These are phyloP conservation scores for Acromyrmex heyeri DNA, from an alignment of 1,140 invertebrate genomes.

Conservation along the genomic window DNA sequence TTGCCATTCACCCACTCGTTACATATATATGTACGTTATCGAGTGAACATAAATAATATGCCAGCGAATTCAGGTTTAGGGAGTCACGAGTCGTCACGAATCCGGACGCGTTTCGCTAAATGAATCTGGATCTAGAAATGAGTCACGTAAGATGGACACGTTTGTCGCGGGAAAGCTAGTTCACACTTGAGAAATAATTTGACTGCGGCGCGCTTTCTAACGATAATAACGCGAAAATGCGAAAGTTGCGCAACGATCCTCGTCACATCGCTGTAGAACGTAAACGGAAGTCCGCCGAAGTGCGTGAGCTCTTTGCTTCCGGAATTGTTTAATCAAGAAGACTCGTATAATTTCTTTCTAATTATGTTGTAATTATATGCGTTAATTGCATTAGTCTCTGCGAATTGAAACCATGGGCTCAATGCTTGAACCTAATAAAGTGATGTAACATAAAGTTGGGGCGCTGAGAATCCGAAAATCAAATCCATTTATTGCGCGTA, in stretches of 20 bases:
- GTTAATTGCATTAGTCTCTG: neutral
- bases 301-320: neutral
- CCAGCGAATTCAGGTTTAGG: neutral
- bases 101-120: neutral
- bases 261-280: neutral
- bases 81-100: neutral
- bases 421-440: too few relatives aligned
- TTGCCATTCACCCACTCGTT: neutral
- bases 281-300: neutral
- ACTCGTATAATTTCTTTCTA: neutral
- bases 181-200: constrained; percentile 34
- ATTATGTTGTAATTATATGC: neutral
- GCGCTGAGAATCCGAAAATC: too few relatives aligned
- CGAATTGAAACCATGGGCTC: too few relatives aligned
- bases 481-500: neutral
- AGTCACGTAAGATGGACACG: neutral
- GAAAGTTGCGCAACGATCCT: constrained; percentile 25
- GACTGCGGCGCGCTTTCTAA: constrained; percentile 31
- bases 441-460: too few relatives aligned
- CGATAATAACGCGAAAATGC: constrained; percentile 47
- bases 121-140: neutral
- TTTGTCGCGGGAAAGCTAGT: neutral
- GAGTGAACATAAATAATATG: neutral
- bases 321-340: neutral
- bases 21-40: neutral